These are phyloP conservation scores for Apomyelois bistriatella DNA, from an alignment of 2,888 invertebrate genomes.

Conservation along the genomic window DNA sequence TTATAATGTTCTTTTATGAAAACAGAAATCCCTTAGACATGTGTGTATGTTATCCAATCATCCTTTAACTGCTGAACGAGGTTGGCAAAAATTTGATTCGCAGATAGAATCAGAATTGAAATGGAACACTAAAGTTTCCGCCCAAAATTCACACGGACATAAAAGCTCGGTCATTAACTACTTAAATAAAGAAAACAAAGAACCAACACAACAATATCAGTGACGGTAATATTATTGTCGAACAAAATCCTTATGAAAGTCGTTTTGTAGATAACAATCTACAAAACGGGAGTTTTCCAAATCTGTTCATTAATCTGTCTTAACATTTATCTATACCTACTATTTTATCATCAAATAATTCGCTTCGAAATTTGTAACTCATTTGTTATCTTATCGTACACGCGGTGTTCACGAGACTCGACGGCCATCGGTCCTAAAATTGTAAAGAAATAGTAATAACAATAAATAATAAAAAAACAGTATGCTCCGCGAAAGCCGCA, in stretches of 20 bases:
- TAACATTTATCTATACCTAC: neutral
- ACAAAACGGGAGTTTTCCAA: neutral
- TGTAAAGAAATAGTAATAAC: neutral
- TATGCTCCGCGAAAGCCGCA: too few relatives aligned
- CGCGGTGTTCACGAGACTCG: neutral
- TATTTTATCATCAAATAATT: neutral
- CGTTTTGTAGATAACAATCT: too few relatives aligned
- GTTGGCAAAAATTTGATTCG: too few relatives aligned
- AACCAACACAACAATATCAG: neutral
- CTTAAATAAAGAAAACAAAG: neutral
- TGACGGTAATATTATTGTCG: neutral
- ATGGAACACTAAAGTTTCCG: too few relatives aligned
- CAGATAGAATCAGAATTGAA: too few relatives aligned
- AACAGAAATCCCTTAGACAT: too few relatives aligned
- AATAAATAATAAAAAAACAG: neutral
- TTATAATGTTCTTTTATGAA: too few relatives aligned
- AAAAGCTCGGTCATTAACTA: too few relatives aligned
- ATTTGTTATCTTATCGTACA: conserved; percentile 7
- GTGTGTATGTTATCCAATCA: too few relatives aligned
- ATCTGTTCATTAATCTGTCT: neutral
- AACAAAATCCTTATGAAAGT: neutral
- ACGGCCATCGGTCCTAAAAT: neutral
- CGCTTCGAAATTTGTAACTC: neutral
- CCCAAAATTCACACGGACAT: too few relatives aligned
- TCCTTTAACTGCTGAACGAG: too few relatives aligned